Evolutionary conservation across 2,113 vertebrate species (phyloP).

Genomic region (Corydoras maculifer): DNA sequence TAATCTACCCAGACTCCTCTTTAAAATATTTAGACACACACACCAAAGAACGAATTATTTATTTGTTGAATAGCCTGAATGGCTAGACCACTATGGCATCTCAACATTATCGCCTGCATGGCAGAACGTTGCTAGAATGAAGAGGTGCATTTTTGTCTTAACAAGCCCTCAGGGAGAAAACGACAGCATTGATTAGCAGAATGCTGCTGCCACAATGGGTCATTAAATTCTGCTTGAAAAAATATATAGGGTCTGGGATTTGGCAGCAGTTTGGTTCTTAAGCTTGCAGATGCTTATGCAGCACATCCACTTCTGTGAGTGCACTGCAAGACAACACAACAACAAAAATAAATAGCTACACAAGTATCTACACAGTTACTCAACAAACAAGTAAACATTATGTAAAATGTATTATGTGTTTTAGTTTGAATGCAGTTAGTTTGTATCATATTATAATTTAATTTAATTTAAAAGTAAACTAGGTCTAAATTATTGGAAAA

Average conservation of each 20-base stretch:
- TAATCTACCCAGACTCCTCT: too few relatives aligned
- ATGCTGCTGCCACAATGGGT: not conserved
- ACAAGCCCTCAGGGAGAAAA: not conserved
- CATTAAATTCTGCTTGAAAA: not conserved
- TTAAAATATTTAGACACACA: too few relatives aligned
- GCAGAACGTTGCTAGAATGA: not conserved
- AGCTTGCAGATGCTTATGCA: not conserved
- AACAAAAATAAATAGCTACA: too few relatives aligned
- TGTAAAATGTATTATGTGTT: too few relatives aligned
- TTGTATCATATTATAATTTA: too few relatives aligned
- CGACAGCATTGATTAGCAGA: not conserved
- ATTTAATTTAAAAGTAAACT: too few relatives aligned
- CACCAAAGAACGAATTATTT: constrained; percentile 7
- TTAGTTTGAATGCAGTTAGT: too few relatives aligned
- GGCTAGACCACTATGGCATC: not conserved
- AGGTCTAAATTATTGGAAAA: too few relatives aligned
- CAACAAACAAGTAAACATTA: too few relatives aligned
- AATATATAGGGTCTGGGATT: not conserved
- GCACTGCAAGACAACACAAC: not conserved
- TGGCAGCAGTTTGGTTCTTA: not conserved
- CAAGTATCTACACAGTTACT: too few relatives aligned
- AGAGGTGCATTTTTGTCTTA: not conserved
- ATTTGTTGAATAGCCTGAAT: not conserved
- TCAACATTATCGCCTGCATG: not conserved
- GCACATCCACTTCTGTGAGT: not conserved